A percentile compares a stretch with the other conserved stretches of the same genome.
Evolutionary conservation across 2,888 invertebrate genomes (phyloP).

Genomic region (Oxytorus armatus): DNA sequence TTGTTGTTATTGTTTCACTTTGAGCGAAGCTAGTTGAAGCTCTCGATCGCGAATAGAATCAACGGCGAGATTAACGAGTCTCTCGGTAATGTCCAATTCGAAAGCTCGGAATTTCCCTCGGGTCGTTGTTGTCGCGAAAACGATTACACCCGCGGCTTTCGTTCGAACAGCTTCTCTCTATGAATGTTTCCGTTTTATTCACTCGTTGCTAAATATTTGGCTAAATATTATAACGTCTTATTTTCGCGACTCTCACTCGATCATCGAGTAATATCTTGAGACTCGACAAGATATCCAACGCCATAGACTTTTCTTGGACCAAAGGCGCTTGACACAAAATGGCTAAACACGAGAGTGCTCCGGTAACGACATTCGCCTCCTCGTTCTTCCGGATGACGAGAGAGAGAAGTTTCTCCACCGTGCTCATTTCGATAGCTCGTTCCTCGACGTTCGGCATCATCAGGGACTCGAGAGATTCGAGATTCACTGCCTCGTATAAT

Average conservation of each 20-base stretch:
- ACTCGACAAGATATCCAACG: slow-evolving; percentile 78
- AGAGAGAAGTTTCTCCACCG: slow-evolving; percentile 79
- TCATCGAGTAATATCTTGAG: slow-evolving; percentile 77
- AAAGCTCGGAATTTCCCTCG: slow-evolving; percentile 71
- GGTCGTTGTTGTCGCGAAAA: slow-evolving; percentile 73
- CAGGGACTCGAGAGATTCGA: slow-evolving; percentile 81
- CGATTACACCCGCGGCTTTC: slow-evolving; percentile 70
- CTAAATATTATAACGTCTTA: too few species aligned
- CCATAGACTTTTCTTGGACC: slow-evolving; percentile 82
- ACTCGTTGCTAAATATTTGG: too few species aligned
- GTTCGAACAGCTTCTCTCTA: slow-evolving; percentile 70
- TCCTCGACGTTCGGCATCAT: slow-evolving; percentile 77
- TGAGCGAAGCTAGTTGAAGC: slow-evolving; percentile 70
- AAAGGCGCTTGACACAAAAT: slow-evolving; percentile 78
- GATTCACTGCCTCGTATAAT: slow-evolving; percentile 74
- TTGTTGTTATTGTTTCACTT: slow-evolving; percentile 63
- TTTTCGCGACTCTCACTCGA: neutral
- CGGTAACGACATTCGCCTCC: slow-evolving; percentile 75
- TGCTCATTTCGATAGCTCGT: slow-evolving; percentile 80
- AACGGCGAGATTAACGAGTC: slow-evolving; percentile 70
- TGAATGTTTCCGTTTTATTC: slow-evolving; percentile 32
- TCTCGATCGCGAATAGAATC: slow-evolving; percentile 59
- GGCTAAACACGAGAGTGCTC: slow-evolving; percentile 79
- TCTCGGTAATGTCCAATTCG: slow-evolving; percentile 69
- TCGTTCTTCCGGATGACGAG: slow-evolving; percentile 74